Evolutionary conservation across 2,113 vertebrate genomes (phyloP).

Genomic region (Laterallus jamaicensis): DNA sequence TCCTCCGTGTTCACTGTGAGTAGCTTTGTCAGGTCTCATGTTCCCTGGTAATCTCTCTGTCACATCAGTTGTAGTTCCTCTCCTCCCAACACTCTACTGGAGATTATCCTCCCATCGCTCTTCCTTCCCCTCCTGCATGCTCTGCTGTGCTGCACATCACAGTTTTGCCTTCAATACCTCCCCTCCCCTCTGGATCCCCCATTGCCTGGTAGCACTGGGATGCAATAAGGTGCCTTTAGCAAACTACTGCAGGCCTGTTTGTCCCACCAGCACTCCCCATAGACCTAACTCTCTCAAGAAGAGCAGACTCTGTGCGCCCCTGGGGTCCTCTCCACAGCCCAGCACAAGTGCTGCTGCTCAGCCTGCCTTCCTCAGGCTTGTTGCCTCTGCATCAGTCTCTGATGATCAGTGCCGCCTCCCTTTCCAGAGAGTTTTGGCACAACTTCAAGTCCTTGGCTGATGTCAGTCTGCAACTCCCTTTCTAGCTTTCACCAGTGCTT

Average conservation of each 20-base stretch:
- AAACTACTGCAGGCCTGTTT: not conserved
- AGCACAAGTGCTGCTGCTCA: not conserved
- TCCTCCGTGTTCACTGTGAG: not conserved
- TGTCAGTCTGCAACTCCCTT: constrained; percentile 30
- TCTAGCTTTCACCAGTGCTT: constrained; percentile 35
- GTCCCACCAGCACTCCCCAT: not conserved
- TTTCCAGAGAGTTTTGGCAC: constrained; percentile 8
- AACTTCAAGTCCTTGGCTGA: not conserved
- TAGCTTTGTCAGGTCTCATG: not conserved
- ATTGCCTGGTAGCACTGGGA: not conserved
- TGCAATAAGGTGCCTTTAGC: not conserved
- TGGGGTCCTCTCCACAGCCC: not conserved
- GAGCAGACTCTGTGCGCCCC: not conserved
- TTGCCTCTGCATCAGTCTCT: not conserved
- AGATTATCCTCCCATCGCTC: not conserved
- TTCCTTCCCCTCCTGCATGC: not conserved
- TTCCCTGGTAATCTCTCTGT: not conserved
- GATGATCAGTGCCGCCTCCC: not conserved
- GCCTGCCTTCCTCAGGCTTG: not conserved
- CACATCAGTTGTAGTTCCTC: not conserved
- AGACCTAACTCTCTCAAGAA: not conserved
- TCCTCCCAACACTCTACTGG: not conserved
- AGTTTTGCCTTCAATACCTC: not conserved
- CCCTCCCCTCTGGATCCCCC: not conserved
- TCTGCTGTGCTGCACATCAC: accelerated